Evolutionary conservation across 1,140 invertebrate genomes (phyloP).

Genomic region (Orchesella cincta): DNA sequence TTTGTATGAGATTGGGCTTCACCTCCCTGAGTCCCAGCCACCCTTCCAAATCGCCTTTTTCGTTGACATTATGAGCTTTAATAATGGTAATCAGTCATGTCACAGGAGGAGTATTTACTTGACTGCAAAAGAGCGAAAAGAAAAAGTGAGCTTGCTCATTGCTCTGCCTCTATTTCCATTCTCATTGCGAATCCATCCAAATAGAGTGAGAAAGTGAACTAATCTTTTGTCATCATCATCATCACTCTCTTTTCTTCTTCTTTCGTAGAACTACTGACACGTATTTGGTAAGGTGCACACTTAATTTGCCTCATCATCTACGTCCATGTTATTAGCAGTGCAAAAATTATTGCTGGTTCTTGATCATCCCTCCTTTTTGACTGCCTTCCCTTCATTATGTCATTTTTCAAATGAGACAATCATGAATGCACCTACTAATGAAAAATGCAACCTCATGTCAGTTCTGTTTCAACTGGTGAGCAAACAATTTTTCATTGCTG

Average conservation of each 20-base stretch:
- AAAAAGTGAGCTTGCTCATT: neutral
- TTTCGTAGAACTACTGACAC: neutral
- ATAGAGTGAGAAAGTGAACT: neutral
- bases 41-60: neutral
- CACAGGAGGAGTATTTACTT: neutral
- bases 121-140: neutral
- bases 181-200: neutral
- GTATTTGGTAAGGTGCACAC: neutral
- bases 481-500: too few relatives aligned
- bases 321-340: too few relatives aligned
- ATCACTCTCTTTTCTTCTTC: neutral
- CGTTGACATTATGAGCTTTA: neutral
- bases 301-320: neutral
- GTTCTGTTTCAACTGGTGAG: too few relatives aligned
- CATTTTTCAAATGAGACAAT: neutral
- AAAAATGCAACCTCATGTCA: too few relatives aligned
- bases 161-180: neutral
- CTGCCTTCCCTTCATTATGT: neutral
- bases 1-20: neutral
- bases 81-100: neutral
- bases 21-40: neutral
- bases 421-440: neutral
- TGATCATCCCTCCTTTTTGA: neutral
- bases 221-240: neutral
- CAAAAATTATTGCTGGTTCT: too few relatives aligned